Evolutionary conservation across 2,797 vertebrate species (phyloP).

Genomic region (Vipera ursinii): DNA sequence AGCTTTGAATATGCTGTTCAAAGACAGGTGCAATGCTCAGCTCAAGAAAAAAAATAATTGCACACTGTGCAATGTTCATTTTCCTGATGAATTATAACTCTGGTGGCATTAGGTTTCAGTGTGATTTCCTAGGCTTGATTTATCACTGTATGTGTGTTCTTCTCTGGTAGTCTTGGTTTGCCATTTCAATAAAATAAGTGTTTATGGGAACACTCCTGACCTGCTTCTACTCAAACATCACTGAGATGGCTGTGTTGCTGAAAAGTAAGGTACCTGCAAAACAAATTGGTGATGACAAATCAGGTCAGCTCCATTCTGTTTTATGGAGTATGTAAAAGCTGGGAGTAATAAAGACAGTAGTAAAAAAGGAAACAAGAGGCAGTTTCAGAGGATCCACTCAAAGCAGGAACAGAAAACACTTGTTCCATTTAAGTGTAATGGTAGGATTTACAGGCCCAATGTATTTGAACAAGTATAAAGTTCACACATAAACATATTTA

Average conservation of each 20-base stretch:
- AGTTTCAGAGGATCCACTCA: conserved; percentile 25
- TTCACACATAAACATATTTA: background rate
- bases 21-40: background rate
- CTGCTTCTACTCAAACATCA: conserved; percentile 29
- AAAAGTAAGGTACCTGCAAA: conserved; percentile 35
- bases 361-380: conserved; percentile 41
- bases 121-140: conserved; percentile 42
- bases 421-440: conserved; percentile 19
- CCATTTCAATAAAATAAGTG: conserved; percentile 44
- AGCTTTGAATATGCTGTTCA: background rate
- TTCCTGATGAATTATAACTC: background rate
- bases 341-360: conserved; percentile 35
- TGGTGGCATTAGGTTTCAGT: background rate
- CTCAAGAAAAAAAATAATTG: background rate
- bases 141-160: conserved; percentile 37
- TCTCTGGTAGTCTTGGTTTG: conserved; percentile 39
- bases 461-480: background rate
- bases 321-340: conserved; percentile 39
- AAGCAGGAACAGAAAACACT: background rate
- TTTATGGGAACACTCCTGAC: conserved; percentile 51
- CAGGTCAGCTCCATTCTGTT: conserved; percentile 47
- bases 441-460: background rate
- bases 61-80: background rate
- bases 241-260: background rate
- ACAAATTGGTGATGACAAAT: conserved; percentile 51